Conservation (phyloP, 2,113 vertebrate species). For the Camelus dromedarius region DNA sequence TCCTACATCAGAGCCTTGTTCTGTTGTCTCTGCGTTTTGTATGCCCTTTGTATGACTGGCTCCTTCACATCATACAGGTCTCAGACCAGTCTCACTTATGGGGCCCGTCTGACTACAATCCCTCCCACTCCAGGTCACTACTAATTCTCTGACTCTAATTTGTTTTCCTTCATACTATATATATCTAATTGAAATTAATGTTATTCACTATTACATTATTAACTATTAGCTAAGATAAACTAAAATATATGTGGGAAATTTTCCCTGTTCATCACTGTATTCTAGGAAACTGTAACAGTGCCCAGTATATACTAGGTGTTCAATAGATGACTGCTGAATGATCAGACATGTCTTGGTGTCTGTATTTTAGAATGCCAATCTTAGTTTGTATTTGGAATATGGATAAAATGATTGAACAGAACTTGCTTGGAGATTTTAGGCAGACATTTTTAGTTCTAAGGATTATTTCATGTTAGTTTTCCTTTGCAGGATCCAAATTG, state of each 20-base stretch:
- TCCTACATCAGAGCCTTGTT: background rate
- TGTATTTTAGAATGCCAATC: background rate
- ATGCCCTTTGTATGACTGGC: background rate
- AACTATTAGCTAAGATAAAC: background rate
- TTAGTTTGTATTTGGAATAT: conserved; percentile 6
- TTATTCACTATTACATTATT: background rate
- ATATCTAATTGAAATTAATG: background rate
- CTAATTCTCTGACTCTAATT: background rate
- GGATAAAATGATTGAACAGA: background rate
- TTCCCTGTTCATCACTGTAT: background rate
- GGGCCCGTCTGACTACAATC: background rate
- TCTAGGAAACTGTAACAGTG: background rate
- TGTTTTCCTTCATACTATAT: background rate
- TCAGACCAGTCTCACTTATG: background rate
- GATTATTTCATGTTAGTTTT: conserved; percentile 34
- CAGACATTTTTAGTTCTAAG: conserved; percentile 24
- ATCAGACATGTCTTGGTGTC: background rate
- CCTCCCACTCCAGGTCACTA: background rate
- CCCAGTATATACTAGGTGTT: background rate
- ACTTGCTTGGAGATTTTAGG: background rate
- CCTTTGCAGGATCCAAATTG: conserved; percentile 5
- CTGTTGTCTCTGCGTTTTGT: background rate
- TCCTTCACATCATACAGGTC: background rate
- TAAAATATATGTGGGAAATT: background rate
- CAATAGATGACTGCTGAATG: background rate